Base-by-base conservation (phyloP, 2,888 invertebrate genomes). In the Drosophila anceps region DNA sequence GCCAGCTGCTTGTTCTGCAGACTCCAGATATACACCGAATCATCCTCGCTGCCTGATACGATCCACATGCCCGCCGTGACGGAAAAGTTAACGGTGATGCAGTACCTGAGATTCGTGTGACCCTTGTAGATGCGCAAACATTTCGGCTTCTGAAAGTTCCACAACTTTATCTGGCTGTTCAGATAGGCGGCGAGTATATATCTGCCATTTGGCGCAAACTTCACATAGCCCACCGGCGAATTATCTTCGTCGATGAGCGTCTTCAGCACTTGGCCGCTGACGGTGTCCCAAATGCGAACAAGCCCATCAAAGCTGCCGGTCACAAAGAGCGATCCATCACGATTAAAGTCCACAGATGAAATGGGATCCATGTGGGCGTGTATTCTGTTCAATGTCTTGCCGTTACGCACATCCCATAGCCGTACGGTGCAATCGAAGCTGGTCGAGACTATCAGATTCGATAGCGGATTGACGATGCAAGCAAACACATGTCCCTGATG, bases 41-140 rank as follows among this genome's bases (percentile, higher is more conserved):
- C 97, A 93, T 99, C 99, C 94, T 99, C 99, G 4, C 99, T 99
- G 15, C 99, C 99, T 37, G 98, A 98, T 37, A 99, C 99, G 92
- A 99, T 99, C 99, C 99, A 99, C 97, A 99, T 99, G 92, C 99
- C 99, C 62, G 99, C 99, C 15, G 99, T 99, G 7, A 99, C 98
- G 39, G 99, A 99, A 93, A 99, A 99, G 93, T 99, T 99, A 29
- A 99, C 98, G 92, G 99, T 98, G 92, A 99, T 98, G 93, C 99
- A 99, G 93, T 98, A 99, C 92, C 98, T 98, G 93, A 98, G 98
- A 93, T 99, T 99, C 92, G 97, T 97, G 92, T 99, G 99, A 3
- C 99, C 99, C 0, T 96, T 96, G 92, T 99, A 99, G 0, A 98
- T 98, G 94, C 99, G 99, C 70, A 99, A 94, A 93, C 98, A 98